Conservation (phyloP, 2,797 vertebrate species). For the Myotis findleyi region DNA sequence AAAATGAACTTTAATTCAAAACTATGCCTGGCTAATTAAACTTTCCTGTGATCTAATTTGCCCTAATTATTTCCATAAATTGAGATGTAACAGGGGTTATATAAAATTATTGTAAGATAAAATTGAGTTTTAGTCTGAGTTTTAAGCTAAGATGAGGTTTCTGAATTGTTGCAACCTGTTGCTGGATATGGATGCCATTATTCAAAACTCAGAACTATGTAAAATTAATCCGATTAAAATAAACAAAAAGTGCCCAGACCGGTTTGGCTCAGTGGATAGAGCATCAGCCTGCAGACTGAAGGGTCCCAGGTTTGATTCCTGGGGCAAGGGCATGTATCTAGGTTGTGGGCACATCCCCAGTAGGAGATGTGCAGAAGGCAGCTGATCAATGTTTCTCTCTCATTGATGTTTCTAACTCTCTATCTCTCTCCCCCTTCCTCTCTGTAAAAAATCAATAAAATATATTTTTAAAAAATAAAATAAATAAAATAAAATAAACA, state of each 20-base stretch:
- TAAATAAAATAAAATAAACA: background rate
- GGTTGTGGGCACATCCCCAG: too few species aligned
- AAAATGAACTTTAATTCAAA: constrained; percentile 89
- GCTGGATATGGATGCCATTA: background rate
- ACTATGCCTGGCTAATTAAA: constrained; percentile 88
- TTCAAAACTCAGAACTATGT: background rate
- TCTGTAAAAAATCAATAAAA: too few species aligned
- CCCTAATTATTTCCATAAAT: constrained; percentile 90
- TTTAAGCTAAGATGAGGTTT: constrained; percentile 75
- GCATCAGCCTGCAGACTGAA: too few species aligned
- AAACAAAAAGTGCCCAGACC: background rate
- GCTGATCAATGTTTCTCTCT: too few species aligned
- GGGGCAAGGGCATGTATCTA: too few species aligned
- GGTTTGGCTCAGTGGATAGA: too few species aligned
- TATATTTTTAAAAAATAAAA: too few species aligned
- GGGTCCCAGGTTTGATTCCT: too few species aligned
- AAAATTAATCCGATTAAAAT: background rate
- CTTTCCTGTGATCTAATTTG: constrained; percentile 87
- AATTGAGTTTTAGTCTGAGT: constrained; percentile 80
- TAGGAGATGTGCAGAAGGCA: too few species aligned
- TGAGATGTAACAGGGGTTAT: constrained; percentile 87
- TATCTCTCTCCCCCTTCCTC: too few species aligned
- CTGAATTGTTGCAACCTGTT: constrained; percentile 21
- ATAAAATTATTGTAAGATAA: constrained; percentile 85
- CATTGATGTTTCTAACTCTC: too few species aligned